These are phyloP conservation scores for Sminthurinus aureus DNA, from an alignment of 2,888 invertebrate genomes.

Conservation along the genomic window DNA sequence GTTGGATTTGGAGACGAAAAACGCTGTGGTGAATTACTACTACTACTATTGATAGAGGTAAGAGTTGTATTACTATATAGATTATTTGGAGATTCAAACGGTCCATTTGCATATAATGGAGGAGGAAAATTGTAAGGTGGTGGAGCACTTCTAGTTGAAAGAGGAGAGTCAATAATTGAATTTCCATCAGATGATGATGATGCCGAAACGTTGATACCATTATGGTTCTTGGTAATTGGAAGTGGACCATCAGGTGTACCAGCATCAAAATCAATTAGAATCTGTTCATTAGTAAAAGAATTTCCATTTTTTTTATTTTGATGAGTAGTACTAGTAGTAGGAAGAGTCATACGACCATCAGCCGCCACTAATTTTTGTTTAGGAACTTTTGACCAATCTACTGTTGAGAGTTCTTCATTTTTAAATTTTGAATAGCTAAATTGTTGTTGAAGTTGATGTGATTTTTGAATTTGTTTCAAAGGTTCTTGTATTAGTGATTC, in stretches of 20 bases:
- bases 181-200: not conserved
- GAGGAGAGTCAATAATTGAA: conserved; percentile 21
- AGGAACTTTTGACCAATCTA: conserved; percentile 61
- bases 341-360: not conserved
- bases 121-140: conserved; percentile 35
- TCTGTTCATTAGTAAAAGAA: conserved; percentile 69
- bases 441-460: conserved; percentile 68
- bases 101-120: conserved; percentile 20
- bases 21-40: not conserved
- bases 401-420: conserved; percentile 69
- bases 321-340: not conserved
- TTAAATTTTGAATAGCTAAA: conserved; percentile 84
- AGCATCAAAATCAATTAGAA: conserved; percentile 78
- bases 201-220: not conserved
- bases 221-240: conserved; percentile 3
- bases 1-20: not conserved
- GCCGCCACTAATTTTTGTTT: conserved; percentile 57
- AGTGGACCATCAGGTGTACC: conserved; percentile 21
- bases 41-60: not conserved
- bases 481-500: conserved; percentile 30
- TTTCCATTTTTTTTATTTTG: conserved; percentile 54
- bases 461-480: conserved; percentile 54
- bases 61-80: not conserved
- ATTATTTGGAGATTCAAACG: conserved; percentile 10
- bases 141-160: conserved; percentile 7